These are phyloP conservation scores for Lasaia peninsularis DNA, from an alignment of 1,140 invertebrate genomes.

Conservation along the genomic window DNA sequence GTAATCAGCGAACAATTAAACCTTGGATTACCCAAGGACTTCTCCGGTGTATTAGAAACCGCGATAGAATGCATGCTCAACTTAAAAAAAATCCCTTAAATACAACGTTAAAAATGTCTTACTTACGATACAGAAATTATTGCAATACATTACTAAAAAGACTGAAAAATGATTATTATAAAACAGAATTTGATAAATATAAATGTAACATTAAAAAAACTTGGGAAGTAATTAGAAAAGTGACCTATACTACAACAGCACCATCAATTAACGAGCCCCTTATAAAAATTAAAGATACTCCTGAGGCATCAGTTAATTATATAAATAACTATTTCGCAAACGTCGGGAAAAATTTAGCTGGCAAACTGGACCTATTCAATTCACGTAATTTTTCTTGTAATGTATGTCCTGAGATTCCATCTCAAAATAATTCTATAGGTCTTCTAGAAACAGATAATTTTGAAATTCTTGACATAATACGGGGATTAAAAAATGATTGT, in stretches of 20 bases:
- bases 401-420: not conserved
- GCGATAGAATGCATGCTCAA: constrained; percentile 12
- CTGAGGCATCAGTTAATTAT: not conserved
- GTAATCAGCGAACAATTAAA: constrained; percentile 13
- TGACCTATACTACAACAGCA: not conserved
- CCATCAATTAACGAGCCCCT: not conserved
- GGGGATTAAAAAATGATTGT: not conserved
- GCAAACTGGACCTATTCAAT: not conserved
- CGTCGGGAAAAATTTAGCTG: constrained; percentile 4
- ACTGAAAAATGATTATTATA: constrained; percentile 18
- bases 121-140: constrained; percentile 18
- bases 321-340: constrained; percentile 12
- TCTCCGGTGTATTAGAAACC: constrained; percentile 17
- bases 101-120: constrained; percentile 16
- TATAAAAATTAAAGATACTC: not conserved
- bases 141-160: constrained; percentile 20
- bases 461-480: not conserved
- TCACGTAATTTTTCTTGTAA: not conserved
- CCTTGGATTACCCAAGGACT: constrained; percentile 18
- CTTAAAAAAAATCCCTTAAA: constrained; percentile 18
- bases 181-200: not conserved
- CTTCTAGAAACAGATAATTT: not conserved
- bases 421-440: not conserved
- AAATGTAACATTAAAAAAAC: not conserved
- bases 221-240: constrained; percentile 3